These are phyloP conservation scores for Leptonema lineaticorne DNA, from an alignment of 1,140 invertebrate species.

Conservation along the genomic window DNA sequence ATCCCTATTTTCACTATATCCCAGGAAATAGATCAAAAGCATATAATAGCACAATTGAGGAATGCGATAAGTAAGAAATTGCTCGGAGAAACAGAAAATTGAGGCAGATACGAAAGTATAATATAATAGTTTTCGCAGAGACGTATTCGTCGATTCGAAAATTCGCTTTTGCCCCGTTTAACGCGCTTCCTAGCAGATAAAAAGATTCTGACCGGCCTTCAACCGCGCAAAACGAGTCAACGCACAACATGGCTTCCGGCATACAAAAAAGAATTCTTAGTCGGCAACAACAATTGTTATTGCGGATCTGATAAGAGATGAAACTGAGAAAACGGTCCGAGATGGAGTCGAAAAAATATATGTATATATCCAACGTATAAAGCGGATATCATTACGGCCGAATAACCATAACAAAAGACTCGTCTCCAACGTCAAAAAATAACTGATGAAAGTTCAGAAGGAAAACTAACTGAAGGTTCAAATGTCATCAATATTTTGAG, in stretches of 20 bases:
- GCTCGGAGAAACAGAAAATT: too few relatives aligned
- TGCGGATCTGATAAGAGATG: neutral
- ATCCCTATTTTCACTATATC: too few relatives aligned
- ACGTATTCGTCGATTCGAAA: neutral
- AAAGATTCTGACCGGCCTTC: constrained; percentile 5
- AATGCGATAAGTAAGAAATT: too few relatives aligned
- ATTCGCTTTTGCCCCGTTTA: too few relatives aligned
- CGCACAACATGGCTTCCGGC: constrained; percentile 1
- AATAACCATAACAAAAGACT: neutral
- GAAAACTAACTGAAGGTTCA: neutral
- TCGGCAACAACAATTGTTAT: constrained; percentile 2
- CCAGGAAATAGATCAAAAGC: too few relatives aligned
- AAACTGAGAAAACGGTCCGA: neutral
- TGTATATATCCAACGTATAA: too few relatives aligned
- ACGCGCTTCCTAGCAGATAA: too few relatives aligned
- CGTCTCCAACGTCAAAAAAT: neutral
- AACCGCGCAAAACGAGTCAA: constrained; percentile 4
- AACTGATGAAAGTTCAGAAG: neutral
- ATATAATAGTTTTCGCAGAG: too few relatives aligned
- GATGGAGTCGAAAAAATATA: neutral
- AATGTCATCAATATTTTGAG: neutral
- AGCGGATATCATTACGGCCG: too few relatives aligned
- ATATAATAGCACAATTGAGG: too few relatives aligned
- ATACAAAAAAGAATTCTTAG: neutral
- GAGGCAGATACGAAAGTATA: too few relatives aligned